Base-by-base conservation (phyloP, 2,797 vertebrate species). In the Cichlasoma orientale region DNA sequence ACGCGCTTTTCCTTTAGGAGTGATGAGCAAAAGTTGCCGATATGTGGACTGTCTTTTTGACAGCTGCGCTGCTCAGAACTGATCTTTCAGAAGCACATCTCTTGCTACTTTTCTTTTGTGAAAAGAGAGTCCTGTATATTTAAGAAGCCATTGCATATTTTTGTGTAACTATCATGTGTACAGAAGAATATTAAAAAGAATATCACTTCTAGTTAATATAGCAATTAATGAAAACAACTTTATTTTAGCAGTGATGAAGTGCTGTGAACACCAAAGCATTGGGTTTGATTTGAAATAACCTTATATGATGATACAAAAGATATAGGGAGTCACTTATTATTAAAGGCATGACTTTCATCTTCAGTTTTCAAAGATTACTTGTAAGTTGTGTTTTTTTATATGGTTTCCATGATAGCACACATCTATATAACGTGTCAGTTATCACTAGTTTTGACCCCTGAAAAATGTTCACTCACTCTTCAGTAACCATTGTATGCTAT, bases 241-340 rank as follows among this genome's bases (percentile, higher is more conserved):
- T 41, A 13, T 41, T 41, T 11, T 11, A 14, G 41, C 41, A 44
- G 1, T 14, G 41, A 44, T 44, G 13, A 47, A 66, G 25, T 66
- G 23, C 16, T 66, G 41, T 29, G 27, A 66, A 47, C 41, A 47
- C 23, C 27, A 72, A 73, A 78, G 52, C 7, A 27, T 31, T 72
- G 14, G 38, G 44, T 66, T 58, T 44, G 59, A 66, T 66, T 69
- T 71, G 23, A 57, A 74, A 77, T 82, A 41, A 79, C 38, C 53
- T 78, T 61, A 70, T 7, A 52, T 36, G 56, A 73, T 75, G 27
- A 75, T 33, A 50, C 57, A 29, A 52, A 50, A 71, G 5, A 19
- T 72, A n/a, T n/a, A 66, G 56, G 19, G 75, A 75, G 74, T 72
- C 68, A 82, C 72, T 76, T 14, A 75, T 86, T 72, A 86, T n/a